phyloP scores from a whole-genome alignment of 2,888 invertebrate genomes.

The Acanthacorydalis orientalis region DNA sequence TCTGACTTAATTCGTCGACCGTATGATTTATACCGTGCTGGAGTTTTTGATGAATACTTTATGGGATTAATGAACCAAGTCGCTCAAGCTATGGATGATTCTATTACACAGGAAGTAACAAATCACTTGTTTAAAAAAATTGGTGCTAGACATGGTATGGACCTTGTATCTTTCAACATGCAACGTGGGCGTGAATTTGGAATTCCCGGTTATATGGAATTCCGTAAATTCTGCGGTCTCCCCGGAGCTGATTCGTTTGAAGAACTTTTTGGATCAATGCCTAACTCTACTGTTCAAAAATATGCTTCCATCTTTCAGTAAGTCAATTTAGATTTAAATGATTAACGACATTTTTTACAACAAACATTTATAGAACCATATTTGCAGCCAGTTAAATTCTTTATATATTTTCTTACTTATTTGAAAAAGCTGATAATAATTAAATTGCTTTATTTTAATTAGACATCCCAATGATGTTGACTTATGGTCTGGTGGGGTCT shows the following conservation, averaged over 20 bases:
- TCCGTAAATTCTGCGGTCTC: conserved; percentile 77
- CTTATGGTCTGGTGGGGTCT: conserved; percentile 88
- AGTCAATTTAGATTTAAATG: conserved; percentile 17
- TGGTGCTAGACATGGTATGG: conserved; percentile 57
- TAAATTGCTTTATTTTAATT: conserved; percentile 13
- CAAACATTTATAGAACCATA: too few species aligned
- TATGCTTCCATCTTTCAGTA: conserved; percentile 72
- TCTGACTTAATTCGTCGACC: conserved; percentile 80
- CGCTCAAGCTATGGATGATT: conserved; percentile 89
- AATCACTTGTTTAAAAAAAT: conserved; percentile 82
- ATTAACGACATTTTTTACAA: too few species aligned
- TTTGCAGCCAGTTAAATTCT: too few species aligned
- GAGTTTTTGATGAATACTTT: conserved; percentile 78
- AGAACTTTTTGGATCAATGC: conserved; percentile 73
- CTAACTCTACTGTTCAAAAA: conserved; percentile 68
- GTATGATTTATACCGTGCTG: conserved; percentile 77
- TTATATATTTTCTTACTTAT: too few species aligned
- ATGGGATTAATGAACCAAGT: conserved; percentile 90
- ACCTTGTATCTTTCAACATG: conserved; percentile 85
- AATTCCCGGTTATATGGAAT: conserved; percentile 84
- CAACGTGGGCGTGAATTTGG: conserved; percentile 85
- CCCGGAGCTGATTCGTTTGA: conserved; percentile 61
- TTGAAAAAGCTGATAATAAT: too few species aligned
- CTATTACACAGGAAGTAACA: conserved; percentile 78
- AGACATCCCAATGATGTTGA: conserved; percentile 84